phyloP scores from a whole-genome alignment of 1,140 invertebrate genomes.

The Lordiphosa stackelbergi region DNA sequence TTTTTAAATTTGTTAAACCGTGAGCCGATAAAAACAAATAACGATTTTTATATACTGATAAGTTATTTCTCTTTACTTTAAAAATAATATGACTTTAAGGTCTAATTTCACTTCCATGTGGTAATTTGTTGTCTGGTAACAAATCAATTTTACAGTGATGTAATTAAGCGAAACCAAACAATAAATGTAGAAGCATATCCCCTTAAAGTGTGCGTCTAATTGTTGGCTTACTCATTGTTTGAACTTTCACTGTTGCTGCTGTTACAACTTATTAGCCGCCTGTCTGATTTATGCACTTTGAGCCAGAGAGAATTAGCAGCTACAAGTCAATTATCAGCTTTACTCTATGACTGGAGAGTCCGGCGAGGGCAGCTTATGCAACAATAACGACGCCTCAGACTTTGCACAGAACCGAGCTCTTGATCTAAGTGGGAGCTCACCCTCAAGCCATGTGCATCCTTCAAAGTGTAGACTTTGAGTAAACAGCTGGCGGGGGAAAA shows the following conservation, averaged over 20 bases:
- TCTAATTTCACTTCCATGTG: background rate
- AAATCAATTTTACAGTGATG: background rate
- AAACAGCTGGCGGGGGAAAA: slow-evolving; percentile 9
- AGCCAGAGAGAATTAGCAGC: slow-evolving; percentile 34
- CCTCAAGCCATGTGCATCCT: slow-evolving; percentile 52
- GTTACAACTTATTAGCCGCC: no score
- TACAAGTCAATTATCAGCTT: slow-evolving; percentile 37
- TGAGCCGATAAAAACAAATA: no score
- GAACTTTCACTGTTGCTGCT: slow-evolving; percentile 18
- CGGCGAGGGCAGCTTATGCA: slow-evolving; percentile 27
- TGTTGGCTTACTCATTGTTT: slow-evolving; percentile 8
- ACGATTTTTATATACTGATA: no score
- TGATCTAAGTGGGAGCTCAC: slow-evolving; percentile 26
- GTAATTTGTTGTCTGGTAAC: slow-evolving; percentile 1
- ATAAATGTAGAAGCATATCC: slow-evolving; percentile 3
- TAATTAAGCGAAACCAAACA: slow-evolving; percentile 2
- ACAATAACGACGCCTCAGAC: slow-evolving; percentile 18
- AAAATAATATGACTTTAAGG: no score
- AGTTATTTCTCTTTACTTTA: no score
- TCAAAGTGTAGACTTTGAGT: slow-evolving; percentile 26
- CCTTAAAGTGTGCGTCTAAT: background rate
- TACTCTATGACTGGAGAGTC: slow-evolving; percentile 22
- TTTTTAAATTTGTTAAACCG: no score
- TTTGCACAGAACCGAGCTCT: slow-evolving; percentile 35
- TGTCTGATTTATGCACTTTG: slow-evolving; percentile 42